Evolutionary conservation across 2,888 invertebrate genomes (phyloP).

Genomic region (Tridacna crocea): DNA sequence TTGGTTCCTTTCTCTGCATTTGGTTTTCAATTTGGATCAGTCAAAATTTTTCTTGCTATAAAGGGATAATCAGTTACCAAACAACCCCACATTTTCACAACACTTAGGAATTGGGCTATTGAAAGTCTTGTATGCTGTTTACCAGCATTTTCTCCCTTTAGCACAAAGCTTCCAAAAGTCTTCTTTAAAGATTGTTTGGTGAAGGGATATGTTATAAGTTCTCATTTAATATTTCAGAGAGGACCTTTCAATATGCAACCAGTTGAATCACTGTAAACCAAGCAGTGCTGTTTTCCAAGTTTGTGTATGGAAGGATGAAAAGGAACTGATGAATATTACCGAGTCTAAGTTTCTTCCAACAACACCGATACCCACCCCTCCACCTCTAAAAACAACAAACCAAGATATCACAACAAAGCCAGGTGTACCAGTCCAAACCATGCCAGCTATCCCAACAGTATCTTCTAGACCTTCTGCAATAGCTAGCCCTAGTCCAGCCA

Average conservation of each 20-base stretch:
- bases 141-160: too few species aligned
- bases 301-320: conserved; percentile 51
- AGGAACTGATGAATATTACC: conserved; percentile 37
- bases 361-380: conserved; percentile 28
- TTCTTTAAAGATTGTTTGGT: too few species aligned
- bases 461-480: background rate
- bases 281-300: conserved; percentile 30
- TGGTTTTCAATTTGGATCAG: too few species aligned
- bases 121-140: too few species aligned
- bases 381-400: conserved; percentile 7
- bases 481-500: background rate
- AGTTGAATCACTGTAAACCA: conserved; percentile 42
- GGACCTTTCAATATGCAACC: conserved; percentile 40
- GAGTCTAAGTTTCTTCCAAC: conserved; percentile 41
- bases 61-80: too few species aligned
- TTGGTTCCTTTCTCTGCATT: too few species aligned
- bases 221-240: conserved; percentile 43
- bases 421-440: background rate
- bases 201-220: too few species aligned
- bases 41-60: too few species aligned
- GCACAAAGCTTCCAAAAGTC: too few species aligned
- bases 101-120: too few species aligned
- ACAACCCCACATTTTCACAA: too few species aligned
- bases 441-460: background rate
- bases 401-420: background rate